These are phyloP conservation scores for Zhuqinia jingwanae DNA, from an alignment of 2,888 invertebrate species.

Conservation along the genomic window DNA sequence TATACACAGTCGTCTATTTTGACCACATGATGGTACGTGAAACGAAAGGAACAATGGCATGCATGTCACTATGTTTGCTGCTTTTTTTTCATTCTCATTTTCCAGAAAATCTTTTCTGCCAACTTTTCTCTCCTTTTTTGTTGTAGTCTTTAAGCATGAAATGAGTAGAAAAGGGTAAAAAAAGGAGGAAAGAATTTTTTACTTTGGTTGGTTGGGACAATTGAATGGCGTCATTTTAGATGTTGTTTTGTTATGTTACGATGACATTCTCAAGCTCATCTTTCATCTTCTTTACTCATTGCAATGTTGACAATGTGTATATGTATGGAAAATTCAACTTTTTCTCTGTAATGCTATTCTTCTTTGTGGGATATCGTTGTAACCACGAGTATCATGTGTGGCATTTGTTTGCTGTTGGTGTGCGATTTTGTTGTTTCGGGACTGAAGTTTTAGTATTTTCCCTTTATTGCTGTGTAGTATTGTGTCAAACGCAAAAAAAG, in stretches of 20 bases:
- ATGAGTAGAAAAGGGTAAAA: background rate
- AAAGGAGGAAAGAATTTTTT: background rate
- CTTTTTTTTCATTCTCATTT: background rate
- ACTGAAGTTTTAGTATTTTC: no score
- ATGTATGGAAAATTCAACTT: background rate
- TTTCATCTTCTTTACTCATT: slow-evolving; percentile 49
- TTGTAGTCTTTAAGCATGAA: background rate
- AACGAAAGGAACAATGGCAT: slow-evolving; percentile 21
- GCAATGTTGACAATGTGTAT: background rate
- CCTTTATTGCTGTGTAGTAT: no score
- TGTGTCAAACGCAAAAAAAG: no score
- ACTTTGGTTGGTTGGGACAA: background rate
- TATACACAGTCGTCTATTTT: no score
- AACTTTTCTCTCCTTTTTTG: background rate
- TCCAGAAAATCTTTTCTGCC: slow-evolving; percentile 28
- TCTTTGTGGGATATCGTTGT: no score
- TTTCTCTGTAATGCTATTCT: background rate
- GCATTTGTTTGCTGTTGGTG: no score
- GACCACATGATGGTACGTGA: no score
- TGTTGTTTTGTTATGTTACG: slow-evolving; percentile 42
- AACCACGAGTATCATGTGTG: no score
- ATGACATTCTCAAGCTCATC: slow-evolving; percentile 49
- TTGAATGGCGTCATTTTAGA: slow-evolving; percentile 28
- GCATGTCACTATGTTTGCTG: slow-evolving; percentile 37
- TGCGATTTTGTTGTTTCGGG: no score